Base-by-base conservation (phyloP, 2,797 vertebrate genomes). In the Hypotaenidia philippensis region DNA sequence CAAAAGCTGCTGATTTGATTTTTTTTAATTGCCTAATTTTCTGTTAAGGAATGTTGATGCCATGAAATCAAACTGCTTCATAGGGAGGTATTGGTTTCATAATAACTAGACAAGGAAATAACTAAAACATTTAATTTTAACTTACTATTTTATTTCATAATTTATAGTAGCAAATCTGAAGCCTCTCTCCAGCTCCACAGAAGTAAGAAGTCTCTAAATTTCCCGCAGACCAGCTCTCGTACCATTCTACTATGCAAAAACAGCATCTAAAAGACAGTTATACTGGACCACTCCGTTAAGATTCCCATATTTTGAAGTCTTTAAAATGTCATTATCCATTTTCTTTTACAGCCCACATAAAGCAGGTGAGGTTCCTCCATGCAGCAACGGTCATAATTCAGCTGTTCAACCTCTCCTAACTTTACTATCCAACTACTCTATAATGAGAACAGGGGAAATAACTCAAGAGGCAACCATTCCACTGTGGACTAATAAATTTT, bases 301-400 rank as follows among this genome's bases (percentile, higher is more conserved):
- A 55, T 83, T 92, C 72, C 47, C 36, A 41, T 91, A 85, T 88
- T 93, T 38, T 72, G 61, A 85, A 85, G 65, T 75, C 91, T 91
- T 96, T 90, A 94, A 95, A 96, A 92, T 5, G 72, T 79, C 94
- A 90, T 92, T 92, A 93, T 89, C 83, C 87, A 86, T 96, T 95
- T 89, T 92, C 79, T 92, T 97, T 96, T 90, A 95, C 69, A 95
- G 82, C 72, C 82, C 79, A 83, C 69, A 88, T 81, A 83, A 96
- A 96, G 66, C 82, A 95, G 87, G 82, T 95, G 70, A 96, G 52
- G 41, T 55, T 89, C 69, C 65, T 94, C 64, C 80, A 55, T 22
- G 72, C 79, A 93, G 72, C 79, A 91, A 49, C 10, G 47, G 69
- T 69, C 55, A 41, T 95, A 96, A 95, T 69, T 96, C 91, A 92